These are phyloP conservation scores for Drosophila virilis DNA, from an alignment of 1,140 invertebrate species.

Conservation along the genomic window DNA sequence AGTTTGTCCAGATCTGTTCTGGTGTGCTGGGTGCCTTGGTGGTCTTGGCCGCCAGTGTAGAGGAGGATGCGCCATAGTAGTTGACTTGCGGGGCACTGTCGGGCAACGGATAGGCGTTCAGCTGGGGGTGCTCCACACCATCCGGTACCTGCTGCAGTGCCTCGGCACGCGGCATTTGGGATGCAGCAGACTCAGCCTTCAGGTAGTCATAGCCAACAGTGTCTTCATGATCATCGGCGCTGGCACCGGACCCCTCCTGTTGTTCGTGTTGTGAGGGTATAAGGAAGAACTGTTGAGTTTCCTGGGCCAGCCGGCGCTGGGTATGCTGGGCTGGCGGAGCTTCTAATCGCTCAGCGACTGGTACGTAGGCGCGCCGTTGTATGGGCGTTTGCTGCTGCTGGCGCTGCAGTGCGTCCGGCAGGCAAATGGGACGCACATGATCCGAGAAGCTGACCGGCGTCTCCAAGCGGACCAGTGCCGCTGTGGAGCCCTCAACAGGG, in stretches of 20 bases:
- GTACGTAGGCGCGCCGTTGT: conserved; percentile 67
- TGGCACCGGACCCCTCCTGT: conserved; percentile 38
- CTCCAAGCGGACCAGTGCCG: conserved; percentile 92
- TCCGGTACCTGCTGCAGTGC: conserved; percentile 62
- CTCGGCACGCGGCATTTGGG: conserved; percentile 74
- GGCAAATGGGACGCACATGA: conserved; percentile 92
- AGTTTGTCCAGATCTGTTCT: conserved; percentile 85
- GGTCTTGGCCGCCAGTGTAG: conserved; percentile 29
- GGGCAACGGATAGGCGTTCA: conserved; percentile 69
- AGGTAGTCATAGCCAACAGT: conserved; percentile 34
- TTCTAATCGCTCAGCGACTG: conserved; percentile 73
- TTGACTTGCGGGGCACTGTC: conserved; percentile 73
- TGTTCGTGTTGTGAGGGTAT: conserved; percentile 62
- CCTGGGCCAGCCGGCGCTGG: conserved; percentile 58
- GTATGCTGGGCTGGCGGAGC: conserved; percentile 1
- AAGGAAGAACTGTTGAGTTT: conserved; percentile 79
- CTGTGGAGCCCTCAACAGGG: conserved; percentile 93
- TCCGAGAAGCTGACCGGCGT: conserved; percentile 91
- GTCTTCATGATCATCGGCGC: conserved; percentile 18
- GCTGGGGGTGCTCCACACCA: conserved; percentile 6
- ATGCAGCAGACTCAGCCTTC: conserved; percentile 51
- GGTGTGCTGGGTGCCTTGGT: conserved; percentile 44
- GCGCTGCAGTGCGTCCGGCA: conserved; percentile 86
- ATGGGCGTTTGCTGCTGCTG: conserved; percentile 61
- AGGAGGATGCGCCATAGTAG: conserved; percentile 53